A percentile compares a stretch with the other conserved stretches of the same genome.
Conservation (phyloP, 2,888 invertebrate species). For the Ectropis crepuscularia region DNA sequence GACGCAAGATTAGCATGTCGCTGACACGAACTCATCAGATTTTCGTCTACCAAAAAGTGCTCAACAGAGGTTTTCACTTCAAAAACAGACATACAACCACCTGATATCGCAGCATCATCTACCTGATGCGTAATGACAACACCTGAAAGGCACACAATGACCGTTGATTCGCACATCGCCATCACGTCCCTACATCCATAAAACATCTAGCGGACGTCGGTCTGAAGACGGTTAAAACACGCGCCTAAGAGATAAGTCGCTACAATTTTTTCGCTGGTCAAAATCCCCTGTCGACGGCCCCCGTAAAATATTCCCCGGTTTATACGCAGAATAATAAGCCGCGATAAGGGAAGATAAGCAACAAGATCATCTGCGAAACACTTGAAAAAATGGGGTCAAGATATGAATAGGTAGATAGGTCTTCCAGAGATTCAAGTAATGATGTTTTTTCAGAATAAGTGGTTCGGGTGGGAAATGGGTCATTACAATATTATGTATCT, state of each 20-base stretch:
- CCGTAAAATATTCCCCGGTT: slow-evolving; percentile 77
- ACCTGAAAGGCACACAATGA: slow-evolving; percentile 15
- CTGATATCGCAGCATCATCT: no score
- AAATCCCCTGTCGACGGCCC: slow-evolving; percentile 75
- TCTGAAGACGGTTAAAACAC: slow-evolving; percentile 62
- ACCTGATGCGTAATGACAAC: not conserved
- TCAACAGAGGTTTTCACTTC: no score
- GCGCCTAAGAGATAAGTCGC: slow-evolving; percentile 69
- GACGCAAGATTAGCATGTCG: no score
- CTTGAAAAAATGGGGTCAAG: slow-evolving; percentile 37
- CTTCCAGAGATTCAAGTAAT: no score
- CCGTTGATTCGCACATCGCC: slow-evolving; percentile 35
- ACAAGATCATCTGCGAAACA: slow-evolving; percentile 38
- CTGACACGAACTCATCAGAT: no score
- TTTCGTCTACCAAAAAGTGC: no score
- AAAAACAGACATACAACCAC: no score
- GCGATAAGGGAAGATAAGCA: slow-evolving; percentile 43
- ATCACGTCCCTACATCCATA: slow-evolving; percentile 55
- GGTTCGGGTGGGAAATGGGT: no score
- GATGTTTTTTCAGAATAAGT: no score
- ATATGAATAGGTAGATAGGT: not conserved
- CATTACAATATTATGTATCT: no score
- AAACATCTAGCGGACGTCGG: slow-evolving; percentile 65
- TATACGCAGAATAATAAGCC: slow-evolving; percentile 77
- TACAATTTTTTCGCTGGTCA: slow-evolving; percentile 77